A percentile compares a stretch with the other conserved stretches of the same genome.
Conservation (phyloP, 2,797 vertebrate species). For the Clarias fuscus region DNA sequence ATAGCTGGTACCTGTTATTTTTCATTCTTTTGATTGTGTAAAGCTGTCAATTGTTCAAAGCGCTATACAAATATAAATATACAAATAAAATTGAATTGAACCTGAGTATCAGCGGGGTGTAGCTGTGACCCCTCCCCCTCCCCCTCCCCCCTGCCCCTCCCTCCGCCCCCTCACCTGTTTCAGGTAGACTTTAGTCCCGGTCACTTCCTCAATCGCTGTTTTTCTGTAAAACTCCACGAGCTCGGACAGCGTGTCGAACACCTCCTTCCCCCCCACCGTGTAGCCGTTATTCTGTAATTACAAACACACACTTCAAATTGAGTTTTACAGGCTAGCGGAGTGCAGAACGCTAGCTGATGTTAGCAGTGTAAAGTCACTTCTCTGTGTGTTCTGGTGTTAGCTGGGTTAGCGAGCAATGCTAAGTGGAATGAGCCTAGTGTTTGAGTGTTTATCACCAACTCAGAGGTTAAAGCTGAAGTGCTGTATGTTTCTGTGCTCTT, state of each 20-base stretch:
- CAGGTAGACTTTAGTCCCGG: constrained; percentile 84
- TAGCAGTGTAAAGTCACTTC: not conserved
- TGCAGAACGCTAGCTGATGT: too few relatives aligned
- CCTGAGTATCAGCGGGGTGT: too few relatives aligned
- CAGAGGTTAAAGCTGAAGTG: too few relatives aligned
- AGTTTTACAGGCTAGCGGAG: too few relatives aligned
- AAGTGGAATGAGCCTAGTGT: not conserved
- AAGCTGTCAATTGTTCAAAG: too few relatives aligned
- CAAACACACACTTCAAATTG: not conserved
- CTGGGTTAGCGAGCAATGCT: not conserved
- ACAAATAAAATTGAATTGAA: too few relatives aligned
- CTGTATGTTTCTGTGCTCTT: not conserved
- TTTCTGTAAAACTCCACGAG: constrained; percentile 90
- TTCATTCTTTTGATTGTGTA: too few relatives aligned
- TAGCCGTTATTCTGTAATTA: constrained; percentile 82
- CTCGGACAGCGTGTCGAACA: constrained; percentile 86
- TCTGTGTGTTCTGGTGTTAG: not conserved
- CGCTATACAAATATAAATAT: too few relatives aligned
- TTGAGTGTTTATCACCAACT: not conserved
- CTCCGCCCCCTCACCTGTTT: constrained; percentile 78
- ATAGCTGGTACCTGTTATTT: too few relatives aligned
- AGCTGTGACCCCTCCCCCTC: too few relatives aligned
- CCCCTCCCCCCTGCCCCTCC: too few relatives aligned
- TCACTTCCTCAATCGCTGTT: constrained; percentile 87
- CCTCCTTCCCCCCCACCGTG: constrained; percentile 83